phyloP scores from a whole-genome alignment of 2,888 invertebrate genomes.

The Malthinus flaveolus region DNA sequence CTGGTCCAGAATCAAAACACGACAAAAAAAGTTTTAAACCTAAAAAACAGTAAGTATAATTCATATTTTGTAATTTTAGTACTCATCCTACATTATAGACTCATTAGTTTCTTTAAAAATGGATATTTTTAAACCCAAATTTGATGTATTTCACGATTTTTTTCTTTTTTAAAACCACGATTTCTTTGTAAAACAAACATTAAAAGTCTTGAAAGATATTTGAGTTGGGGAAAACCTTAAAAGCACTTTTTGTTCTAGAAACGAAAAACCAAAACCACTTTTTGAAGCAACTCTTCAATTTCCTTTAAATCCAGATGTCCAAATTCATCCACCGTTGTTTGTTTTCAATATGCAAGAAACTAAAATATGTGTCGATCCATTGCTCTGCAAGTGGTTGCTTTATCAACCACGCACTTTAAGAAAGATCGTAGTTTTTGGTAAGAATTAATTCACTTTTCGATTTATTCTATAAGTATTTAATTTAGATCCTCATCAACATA shows the following conservation, averaged over 20 bases:
- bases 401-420: conserved; percentile 53
- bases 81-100: no score
- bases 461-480: neutral
- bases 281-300: conserved; percentile 54
- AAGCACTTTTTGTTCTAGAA: no score
- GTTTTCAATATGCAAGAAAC: conserved; percentile 58
- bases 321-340: conserved; percentile 57
- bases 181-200: no score
- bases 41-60: no score
- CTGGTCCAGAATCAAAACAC: conserved; percentile 56
- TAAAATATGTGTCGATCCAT: conserved; percentile 63
- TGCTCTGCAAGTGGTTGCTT: conserved; percentile 67
- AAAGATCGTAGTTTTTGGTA: conserved; percentile 17
- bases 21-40: neutral
- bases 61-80: no score
- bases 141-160: no score
- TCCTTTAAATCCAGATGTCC: conserved; percentile 51
- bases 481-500: conserved; percentile 28
- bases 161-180: no score
- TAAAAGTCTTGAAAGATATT: no score
- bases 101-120: no score
- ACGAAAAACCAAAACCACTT: conserved; percentile 40
- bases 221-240: neutral
- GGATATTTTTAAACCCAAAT: no score
- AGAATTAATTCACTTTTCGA: neutral